phyloP scores from a whole-genome alignment of 2,888 invertebrate species.

The Xiphydria camelus region DNA sequence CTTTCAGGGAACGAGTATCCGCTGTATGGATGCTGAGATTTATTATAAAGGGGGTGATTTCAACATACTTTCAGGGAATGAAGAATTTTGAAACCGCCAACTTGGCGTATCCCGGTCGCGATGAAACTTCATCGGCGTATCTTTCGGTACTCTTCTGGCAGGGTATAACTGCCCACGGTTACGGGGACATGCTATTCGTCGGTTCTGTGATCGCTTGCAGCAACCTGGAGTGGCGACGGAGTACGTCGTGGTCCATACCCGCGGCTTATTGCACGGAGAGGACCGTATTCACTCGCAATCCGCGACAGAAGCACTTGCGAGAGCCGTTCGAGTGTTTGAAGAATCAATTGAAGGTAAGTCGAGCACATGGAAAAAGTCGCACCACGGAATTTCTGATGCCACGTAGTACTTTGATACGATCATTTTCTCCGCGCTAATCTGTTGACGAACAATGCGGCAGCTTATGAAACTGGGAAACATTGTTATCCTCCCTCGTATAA shows the following conservation, averaged over 20 bases:
- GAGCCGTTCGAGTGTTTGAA: conserved; percentile 59
- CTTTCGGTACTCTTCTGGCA: conserved; percentile 57
- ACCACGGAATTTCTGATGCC: too few species aligned
- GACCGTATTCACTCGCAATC: conserved; percentile 65
- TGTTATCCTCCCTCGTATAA: neutral
- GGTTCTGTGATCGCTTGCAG: conserved; percentile 64
- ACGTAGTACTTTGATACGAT: too few species aligned
- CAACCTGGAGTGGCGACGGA: conserved; percentile 67
- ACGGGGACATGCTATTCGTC: conserved; percentile 62
- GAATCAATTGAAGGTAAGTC: conserved; percentile 40
- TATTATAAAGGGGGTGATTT: too few species aligned
- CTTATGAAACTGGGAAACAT: neutral
- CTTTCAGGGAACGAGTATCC: too few species aligned
- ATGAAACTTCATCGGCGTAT: conserved; percentile 43
- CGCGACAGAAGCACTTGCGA: conserved; percentile 61
- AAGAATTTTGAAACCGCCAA: conserved; percentile 50
- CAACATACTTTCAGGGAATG: conserved; percentile 50
- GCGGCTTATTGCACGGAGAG: conserved; percentile 67
- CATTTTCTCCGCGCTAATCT: neutral
- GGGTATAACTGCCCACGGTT: conserved; percentile 57
- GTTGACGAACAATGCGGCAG: neutral
- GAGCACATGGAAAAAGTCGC: too few species aligned
- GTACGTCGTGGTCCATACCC: conserved; percentile 61
- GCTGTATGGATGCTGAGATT: too few species aligned
- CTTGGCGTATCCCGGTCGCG: conserved; percentile 37